phyloP scores from a whole-genome alignment of 1,140 invertebrate genomes.

The Sitobion miscanthi region DNA sequence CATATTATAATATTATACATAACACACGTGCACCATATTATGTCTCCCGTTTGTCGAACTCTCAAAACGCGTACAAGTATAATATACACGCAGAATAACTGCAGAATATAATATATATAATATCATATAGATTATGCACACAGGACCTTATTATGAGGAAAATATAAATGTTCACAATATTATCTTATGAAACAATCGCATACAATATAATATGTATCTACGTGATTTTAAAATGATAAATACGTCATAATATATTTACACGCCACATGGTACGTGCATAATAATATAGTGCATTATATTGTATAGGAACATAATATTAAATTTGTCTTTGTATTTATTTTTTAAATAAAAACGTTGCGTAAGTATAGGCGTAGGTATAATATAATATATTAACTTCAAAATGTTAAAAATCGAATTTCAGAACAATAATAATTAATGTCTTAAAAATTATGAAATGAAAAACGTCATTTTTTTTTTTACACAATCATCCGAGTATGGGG shows the following conservation, averaged over 20 bases:
- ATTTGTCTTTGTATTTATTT: not conserved
- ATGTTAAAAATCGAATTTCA: too few species aligned
- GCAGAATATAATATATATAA: not conserved
- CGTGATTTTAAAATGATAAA: not conserved
- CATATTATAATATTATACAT: not conserved
- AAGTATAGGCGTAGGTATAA: too few species aligned
- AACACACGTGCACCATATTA: not conserved
- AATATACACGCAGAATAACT: not conserved
- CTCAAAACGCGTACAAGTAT: not conserved
- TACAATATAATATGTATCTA: not conserved
- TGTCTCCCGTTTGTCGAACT: not conserved
- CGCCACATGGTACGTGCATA: not conserved
- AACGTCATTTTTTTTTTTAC: not conserved
- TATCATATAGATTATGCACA: too few species aligned
- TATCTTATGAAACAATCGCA: not conserved
- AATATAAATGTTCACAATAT: not conserved
- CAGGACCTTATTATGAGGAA: not conserved
- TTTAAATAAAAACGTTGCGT: too few species aligned
- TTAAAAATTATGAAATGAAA: not conserved
- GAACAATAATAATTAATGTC: too few species aligned
- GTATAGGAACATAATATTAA: not conserved
- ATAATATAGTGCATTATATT: not conserved
- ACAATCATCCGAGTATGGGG: not conserved
- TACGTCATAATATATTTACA: not conserved
- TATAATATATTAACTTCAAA: too few species aligned